Conservation (phyloP, 2,888 invertebrate genomes). For the Sinotaia quadrata region DNA sequence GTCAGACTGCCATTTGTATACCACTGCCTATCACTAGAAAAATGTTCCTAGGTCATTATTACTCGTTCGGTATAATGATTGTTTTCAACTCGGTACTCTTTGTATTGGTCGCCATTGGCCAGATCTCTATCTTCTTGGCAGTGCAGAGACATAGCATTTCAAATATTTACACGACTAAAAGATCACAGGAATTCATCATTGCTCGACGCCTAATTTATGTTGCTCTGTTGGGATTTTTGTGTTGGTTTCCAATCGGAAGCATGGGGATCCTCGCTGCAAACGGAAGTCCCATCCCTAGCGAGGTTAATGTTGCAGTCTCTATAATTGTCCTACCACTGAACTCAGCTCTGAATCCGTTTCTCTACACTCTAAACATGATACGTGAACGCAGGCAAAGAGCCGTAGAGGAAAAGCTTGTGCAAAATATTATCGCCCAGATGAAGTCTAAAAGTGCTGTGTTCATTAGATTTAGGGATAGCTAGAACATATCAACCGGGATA, state of each 20-base stretch:
- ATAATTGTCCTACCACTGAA: too few species aligned
- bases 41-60: too few species aligned
- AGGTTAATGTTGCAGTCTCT: too few species aligned
- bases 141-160: neutral
- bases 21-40: too few species aligned
- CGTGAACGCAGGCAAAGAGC: neutral
- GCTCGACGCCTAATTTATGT: slow-evolving; percentile 12
- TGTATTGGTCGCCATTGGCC: neutral
- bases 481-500: too few species aligned
- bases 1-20: too few species aligned
- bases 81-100: slow-evolving; percentile 10
- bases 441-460: neutral
- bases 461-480: too few species aligned
- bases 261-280: too few species aligned
- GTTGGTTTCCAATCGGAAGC: too few species aligned
- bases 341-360: too few species aligned
- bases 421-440: neutral
- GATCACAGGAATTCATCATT: slow-evolving; percentile 8
- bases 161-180: neutral
- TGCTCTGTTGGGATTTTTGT: slow-evolving; percentile 6
- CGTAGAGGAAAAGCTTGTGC: neutral
- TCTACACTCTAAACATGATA: slow-evolving; percentile 4
- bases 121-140: neutral
- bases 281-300: too few species aligned
- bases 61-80: neutral